Evolutionary conservation across 2,113 vertebrate genomes (phyloP), one percentile per base, ranked within the genome.

Genomic region (western clawed frog (Xenopus tropicalis)): DNA sequence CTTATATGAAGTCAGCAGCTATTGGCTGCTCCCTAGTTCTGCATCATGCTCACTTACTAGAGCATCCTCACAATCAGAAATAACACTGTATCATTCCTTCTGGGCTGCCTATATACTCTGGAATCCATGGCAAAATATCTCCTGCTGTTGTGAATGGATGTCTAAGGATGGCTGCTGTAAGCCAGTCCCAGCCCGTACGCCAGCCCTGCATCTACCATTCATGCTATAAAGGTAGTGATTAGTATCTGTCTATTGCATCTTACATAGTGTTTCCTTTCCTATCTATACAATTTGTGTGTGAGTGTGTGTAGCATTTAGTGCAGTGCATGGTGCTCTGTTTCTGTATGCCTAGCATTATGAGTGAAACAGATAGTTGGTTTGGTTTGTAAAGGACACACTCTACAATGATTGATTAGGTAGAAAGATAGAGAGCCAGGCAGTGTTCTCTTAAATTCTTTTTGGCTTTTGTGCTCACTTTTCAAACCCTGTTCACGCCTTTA

Each of bases 181-280:
- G 84, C 81, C 57, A 69, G 1, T 86, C 89, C 20, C 87, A 89
- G 66, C 88, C 91, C 70, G 85, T 92, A 23, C 86, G 86, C 68
- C 85, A 86, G 69, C 91, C 88, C 2, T 86, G 80, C 70, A 52
- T 73, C 16, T 92, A 90, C 76, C 85, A 83, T n/a, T 80, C 82
- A 6, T 82, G 78, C 1, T 88, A 90, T 67, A 90, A 85, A 91
- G 91, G 91, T 92, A 78, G 66, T 43, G 16, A 14, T 17, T 19
- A 54, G 20, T 59, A 21, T 2, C 11, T 54, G 19, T n/a, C 1
- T 54, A 54, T 37, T 42, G 65, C 14, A 37, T 61, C 19, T 51
- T 62, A 24, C 21, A 11, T 19, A 20, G 19, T 44, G 16, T 37
- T 17, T 14, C 14, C 14, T 0, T 21, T 25, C 10, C 17, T 25